These are phyloP conservation scores for Cynopterus sphinx DNA, from an alignment of 2,797 vertebrate genomes.

Conservation along the genomic window DNA sequence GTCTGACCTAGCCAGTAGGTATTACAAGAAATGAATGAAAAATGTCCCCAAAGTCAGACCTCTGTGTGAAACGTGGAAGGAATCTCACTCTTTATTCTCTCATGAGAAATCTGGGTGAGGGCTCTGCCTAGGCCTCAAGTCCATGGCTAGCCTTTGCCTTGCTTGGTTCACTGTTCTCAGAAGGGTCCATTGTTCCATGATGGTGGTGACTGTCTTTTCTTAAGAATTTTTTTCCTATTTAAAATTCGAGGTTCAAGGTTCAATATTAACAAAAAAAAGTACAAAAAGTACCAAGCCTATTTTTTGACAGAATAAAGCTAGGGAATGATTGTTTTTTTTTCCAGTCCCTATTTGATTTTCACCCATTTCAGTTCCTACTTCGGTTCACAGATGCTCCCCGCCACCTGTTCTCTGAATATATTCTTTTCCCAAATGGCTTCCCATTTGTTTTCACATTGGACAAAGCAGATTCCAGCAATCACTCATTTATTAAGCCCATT, in stretches of 20 bases:
- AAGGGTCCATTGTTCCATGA: not conserved
- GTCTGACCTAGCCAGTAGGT: not conserved
- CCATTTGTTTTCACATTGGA: constrained; percentile 66
- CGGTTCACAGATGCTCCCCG: constrained; percentile 50
- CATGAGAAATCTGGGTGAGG: not conserved
- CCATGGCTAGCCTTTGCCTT: not conserved
- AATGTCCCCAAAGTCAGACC: not conserved
- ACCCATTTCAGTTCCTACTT: constrained; percentile 53
- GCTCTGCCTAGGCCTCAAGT: not conserved
- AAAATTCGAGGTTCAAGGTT: not conserved
- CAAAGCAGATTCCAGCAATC: constrained; percentile 55
- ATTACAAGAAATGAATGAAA: constrained; percentile 20
- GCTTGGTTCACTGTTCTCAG: not conserved
- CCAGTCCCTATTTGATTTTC: constrained; percentile 47
- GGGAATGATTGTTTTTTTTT: not conserved
- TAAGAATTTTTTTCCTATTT: not conserved
- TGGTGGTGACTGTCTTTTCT: not conserved
- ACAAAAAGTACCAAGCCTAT: not conserved
- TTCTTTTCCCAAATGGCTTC: constrained; percentile 52
- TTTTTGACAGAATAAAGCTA: constrained; percentile 51
- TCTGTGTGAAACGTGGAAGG: not conserved
- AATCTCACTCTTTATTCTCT: not conserved
- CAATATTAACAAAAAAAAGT: not conserved
- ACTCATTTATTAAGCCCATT: constrained; percentile 58
- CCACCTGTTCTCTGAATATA: constrained; percentile 67